Conservation (phyloP, 64 coral and sea anemone species). For the Stylophora pistillata region DNA sequence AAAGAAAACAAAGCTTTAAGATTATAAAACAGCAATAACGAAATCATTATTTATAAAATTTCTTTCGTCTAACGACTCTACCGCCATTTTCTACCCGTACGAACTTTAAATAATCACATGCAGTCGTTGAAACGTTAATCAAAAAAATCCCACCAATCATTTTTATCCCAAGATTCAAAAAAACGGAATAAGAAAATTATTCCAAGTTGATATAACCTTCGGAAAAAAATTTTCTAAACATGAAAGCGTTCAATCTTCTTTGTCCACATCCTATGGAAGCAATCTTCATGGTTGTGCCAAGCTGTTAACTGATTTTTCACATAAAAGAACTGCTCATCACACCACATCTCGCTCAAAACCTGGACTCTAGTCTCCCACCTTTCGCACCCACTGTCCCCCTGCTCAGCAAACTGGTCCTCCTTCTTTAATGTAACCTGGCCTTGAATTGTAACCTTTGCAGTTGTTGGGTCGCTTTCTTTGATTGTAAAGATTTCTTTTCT, state of each 20-base stretch:
- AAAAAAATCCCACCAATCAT: too few relatives aligned
- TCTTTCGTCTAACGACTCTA: too few relatives aligned
- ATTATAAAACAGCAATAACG: too few relatives aligned
- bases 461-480: constrained; percentile 28
- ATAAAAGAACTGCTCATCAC: constrained; percentile 25
- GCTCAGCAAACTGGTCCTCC: constrained; percentile 5
- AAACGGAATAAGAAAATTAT: too few relatives aligned
- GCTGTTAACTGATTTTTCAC: constrained; percentile 12
- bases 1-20: too few relatives aligned
- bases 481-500: constrained; percentile 10
- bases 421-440: constrained; percentile 2
- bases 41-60: too few relatives aligned
- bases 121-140: too few relatives aligned
- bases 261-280: constrained; percentile 14
- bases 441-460: constrained; percentile 4
- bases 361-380: constrained; percentile 18
- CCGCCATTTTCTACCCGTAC: too few relatives aligned
- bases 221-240: not conserved
- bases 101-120: too few relatives aligned
- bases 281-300: not conserved
- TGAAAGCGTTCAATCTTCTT: constrained; percentile 34
- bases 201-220: too few relatives aligned
- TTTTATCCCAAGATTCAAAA: too few relatives aligned
- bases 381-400: not conserved
- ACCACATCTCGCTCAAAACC: constrained; percentile 15